Base-by-base conservation (phyloP, 2,888 invertebrate species). In the Geotrupes spiniger region DNA sequence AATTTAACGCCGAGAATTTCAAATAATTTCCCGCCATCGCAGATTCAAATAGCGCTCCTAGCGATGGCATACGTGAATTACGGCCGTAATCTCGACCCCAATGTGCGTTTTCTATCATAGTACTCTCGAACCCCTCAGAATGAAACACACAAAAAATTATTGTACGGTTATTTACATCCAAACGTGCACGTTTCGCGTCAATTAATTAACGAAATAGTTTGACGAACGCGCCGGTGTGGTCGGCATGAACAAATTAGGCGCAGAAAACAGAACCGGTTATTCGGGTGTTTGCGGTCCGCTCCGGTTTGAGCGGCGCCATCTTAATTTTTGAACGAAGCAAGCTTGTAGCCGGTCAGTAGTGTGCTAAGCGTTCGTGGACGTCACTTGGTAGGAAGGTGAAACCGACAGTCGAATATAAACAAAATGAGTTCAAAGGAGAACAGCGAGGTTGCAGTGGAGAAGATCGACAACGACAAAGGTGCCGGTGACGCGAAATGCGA, bases 381-480 rank as follows among this genome's bases (percentile, higher is more conserved):
- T 41, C 46, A 46, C 45, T 50, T 50, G 46, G 45, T 46, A 46
- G 40, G 46, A 52, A 54, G 44, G 29, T 44, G 47, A 50, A 46
- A 44, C 45, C 36, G 44, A 46, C 48, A 56, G 47, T 46, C 54
- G 50, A 64, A 68, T 60, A 67, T 63, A 72, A 68, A 68, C 70
- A 76, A 78, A 79, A 87, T 87, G 87, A 87, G 87, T 81, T 80
- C 86, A 76, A 85, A 85, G 78, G 88, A 88, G 78, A 88, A 87
- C 78, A 89, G 87, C 79, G 88, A 89, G 78, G 88, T 89, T 76
- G 87, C 87, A 67, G 87, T 89, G 63, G 89, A 89, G 78, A 89
- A 89, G 82, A 79, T 82, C 71, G 88, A 87, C 71, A 80, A 78
- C 74, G 88, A 88, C 70, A 87, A 88, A 78, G 80, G 80, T 71